Evolutionary conservation across 2,797 vertebrate species (phyloP).

Genomic region (Microctenopoma lineatum): DNA sequence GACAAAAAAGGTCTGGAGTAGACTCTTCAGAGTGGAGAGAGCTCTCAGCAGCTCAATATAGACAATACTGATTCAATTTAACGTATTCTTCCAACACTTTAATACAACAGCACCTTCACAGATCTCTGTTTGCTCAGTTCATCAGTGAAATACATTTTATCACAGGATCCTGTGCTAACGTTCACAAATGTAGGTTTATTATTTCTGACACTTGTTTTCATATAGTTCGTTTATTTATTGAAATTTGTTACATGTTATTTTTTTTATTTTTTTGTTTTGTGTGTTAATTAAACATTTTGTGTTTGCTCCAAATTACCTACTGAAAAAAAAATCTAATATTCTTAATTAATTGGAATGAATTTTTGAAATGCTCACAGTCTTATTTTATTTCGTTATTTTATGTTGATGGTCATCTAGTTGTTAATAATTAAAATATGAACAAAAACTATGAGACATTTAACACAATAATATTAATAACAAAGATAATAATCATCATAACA

Average conservation of each 20-base stretch:
- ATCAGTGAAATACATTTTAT: not conserved
- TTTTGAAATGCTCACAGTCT: not conserved
- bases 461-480: not conserved
- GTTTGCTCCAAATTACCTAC: not conserved
- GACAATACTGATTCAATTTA: constrained; percentile 56
- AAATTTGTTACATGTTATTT: not conserved
- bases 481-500: not conserved
- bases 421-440: not conserved
- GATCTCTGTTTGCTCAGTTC: not conserved
- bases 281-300: not conserved
- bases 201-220: not conserved
- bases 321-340: not conserved
- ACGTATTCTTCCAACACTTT: constrained; percentile 21
- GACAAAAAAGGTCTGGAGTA: constrained; percentile 72
- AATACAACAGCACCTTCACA: not conserved
- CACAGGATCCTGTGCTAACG: not conserved
- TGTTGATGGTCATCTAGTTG: not conserved
- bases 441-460: not conserved
- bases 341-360: not conserved
- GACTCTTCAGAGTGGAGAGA: constrained; percentile 72
- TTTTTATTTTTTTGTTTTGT: not conserved
- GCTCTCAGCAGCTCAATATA: constrained; percentile 61
- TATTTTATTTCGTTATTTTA: not conserved
- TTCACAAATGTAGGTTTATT: constrained; percentile 6
- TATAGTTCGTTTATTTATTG: not conserved